Conservation (phyloP, 2,113 vertebrate species). For the Apteryx owenii region DNA sequence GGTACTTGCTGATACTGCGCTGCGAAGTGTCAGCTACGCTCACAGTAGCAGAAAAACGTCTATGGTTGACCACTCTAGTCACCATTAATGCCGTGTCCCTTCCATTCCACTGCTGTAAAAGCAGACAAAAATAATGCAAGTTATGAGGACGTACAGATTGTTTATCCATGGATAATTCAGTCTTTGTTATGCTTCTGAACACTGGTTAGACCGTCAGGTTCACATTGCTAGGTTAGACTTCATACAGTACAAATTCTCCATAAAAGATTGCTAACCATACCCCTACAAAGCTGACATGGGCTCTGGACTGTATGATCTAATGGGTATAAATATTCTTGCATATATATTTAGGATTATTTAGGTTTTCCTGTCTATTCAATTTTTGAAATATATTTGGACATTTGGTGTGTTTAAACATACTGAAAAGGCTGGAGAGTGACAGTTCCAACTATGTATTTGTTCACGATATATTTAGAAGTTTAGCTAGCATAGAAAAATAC, state of each 20-base stretch:
- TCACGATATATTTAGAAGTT: background rate
- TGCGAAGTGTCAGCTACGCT: conserved; percentile 92
- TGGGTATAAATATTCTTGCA: background rate
- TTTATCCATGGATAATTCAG: accelerated
- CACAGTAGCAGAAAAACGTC: conserved; percentile 93
- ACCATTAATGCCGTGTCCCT: conserved; percentile 94
- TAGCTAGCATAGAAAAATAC: background rate
- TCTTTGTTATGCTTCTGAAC: background rate
- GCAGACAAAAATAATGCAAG: accelerated
- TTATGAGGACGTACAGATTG: accelerated
- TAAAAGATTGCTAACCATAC: background rate
- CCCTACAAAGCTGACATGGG: background rate
- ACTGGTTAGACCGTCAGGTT: accelerated
- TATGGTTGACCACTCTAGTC: conserved; percentile 94
- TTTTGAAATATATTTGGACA: background rate
- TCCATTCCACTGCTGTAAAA: conserved; percentile 93
- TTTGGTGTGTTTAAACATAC: background rate
- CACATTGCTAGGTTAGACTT: accelerated
- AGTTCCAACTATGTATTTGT: background rate
- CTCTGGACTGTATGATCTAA: background rate
- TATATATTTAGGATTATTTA: background rate
- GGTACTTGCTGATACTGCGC: conserved; percentile 92
- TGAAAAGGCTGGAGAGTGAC: background rate
- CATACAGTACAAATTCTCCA: background rate
- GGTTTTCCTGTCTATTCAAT: background rate